Base-by-base conservation (phyloP, 2,797 vertebrate species). In the Coreius guichenoti region DNA sequence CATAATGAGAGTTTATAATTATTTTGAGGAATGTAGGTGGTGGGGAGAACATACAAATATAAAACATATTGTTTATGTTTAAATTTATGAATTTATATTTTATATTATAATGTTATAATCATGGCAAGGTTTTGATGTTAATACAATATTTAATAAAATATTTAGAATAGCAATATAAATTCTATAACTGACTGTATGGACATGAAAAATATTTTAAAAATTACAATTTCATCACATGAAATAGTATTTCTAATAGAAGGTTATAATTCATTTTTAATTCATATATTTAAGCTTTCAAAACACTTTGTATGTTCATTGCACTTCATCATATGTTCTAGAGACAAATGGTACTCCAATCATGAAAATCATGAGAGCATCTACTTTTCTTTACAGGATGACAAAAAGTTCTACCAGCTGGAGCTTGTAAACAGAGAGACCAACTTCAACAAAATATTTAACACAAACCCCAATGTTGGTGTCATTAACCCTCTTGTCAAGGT, bases 401-500 rank as follows among this genome's bases (percentile, higher is more conserved):
- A 99, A 94, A 99, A 99, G 94, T 98, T 98, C 95, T 99, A 97
- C 96, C 98, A 99, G 92, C 96, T 99, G 95, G 98, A 99, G 90
- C 96, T 99, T 91, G 97, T 99, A 94, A 99, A 99, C 95, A 95
- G 98, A 91, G 98, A 99, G 96, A 99, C 97, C 92, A 99, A 98
- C 96, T 99, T 99, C 95, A 99, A 99, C 96, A 99, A 98, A 95
- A 96, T 99, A 87, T 99, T 99, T 96, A 99, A 98, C 92, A 94
- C 98, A 93, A 99, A 95, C 91, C 98, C 98, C 85, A 97, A 98
- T 81, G 97, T 99, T 94, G 98, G 98, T 93, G 97, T 99, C 87
- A 99, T 99, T 95, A 99, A 99, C 94, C 98, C 98, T 65, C 95
- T 99, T 93, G 95, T 97, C 84, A 99, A 99, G 98, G 98, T 96